Evolutionary conservation across 2,113 vertebrate species (phyloP), one percentile per base, ranked within the genome.

Genomic region (Ciconia stormi): DNA sequence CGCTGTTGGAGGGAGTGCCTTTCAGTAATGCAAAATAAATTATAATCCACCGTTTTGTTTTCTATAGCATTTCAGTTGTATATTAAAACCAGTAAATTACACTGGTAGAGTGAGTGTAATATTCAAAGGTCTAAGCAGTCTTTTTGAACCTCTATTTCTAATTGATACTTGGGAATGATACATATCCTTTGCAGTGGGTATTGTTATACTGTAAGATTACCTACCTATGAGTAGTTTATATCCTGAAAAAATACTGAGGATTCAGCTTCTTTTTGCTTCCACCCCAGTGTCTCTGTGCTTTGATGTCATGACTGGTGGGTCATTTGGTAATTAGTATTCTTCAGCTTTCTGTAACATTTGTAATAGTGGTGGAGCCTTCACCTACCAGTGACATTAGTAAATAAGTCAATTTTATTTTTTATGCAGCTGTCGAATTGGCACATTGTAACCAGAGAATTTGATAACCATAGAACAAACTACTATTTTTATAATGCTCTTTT

Each of bases 61-160:
- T 93, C 84, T 76, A 29, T 79, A 69, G 36, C 40, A 53, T 79
- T 94, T 95, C 50, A 94, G n/a, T 29, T 91, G 21, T 56, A 46
- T 87, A 80, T 91, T 95, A 96, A 91, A 95, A 94, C 0, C 81
- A 85, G 40, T 91, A 85, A 91, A 94, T 90, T 87, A 87, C 13
- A 23, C 23, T 82, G 73, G 58, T 59, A 30, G 34, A 78, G 18
- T 49, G 16, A 78, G 38, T 56, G 27, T 67, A 72, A 63, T 84
- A 70, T 67, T 61, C 61, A 55, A 84, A 74, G 42, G 15, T 84
- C 67, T 90, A 90, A 86, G 16, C 36, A 69, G n/a, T 70, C 63
- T 93, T 89, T 83, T 84, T 87, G 29, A 94, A 82, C 90, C 18
- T 69, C 26, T 82, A 3, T 95, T 96, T 90, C 80, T 71, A 83